Percentiles rank a stretch among this genome's conserved stretches.
Evolutionary conservation across 2,888 invertebrate species (phyloP).

Genomic region (Lumbricus terrestris): DNA sequence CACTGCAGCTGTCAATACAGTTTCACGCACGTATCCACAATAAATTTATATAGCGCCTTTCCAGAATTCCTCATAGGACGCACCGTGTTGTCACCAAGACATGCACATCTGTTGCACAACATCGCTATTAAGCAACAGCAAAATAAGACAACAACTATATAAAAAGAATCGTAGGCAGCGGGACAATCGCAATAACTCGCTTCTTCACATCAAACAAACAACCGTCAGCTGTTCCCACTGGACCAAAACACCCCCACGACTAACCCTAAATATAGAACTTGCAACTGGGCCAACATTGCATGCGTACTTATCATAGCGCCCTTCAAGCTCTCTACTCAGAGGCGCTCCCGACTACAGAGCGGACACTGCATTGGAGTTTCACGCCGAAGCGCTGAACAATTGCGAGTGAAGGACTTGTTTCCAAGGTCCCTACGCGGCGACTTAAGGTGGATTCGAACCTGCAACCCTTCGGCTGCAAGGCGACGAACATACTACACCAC

Average conservation of each 20-base stretch:
- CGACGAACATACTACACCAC: too few species aligned
- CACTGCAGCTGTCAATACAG: background rate
- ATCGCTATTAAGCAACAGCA: background rate
- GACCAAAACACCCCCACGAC: background rate
- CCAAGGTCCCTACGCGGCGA: too few species aligned
- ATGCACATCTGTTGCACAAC: background rate
- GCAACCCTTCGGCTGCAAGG: too few species aligned
- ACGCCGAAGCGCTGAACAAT: too few species aligned
- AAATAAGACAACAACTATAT: background rate
- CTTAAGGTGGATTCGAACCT: too few species aligned
- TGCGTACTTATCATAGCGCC: too few species aligned
- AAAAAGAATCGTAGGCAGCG: background rate
- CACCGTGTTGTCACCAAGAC: background rate
- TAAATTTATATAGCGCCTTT: background rate
- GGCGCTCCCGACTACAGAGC: too few species aligned
- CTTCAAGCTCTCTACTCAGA: too few species aligned
- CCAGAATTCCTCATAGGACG: background rate
- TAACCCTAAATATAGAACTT: background rate
- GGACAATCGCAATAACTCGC: background rate
- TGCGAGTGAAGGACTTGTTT: too few species aligned
- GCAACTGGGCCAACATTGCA: background rate
- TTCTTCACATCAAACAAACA: background rate
- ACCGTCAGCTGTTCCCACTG: too few species aligned
- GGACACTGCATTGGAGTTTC: too few species aligned
- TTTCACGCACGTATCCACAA: background rate